phyloP scores from a whole-genome alignment of 1,140 invertebrate genomes.

The Carcinoscorpius rotundicauda region DNA sequence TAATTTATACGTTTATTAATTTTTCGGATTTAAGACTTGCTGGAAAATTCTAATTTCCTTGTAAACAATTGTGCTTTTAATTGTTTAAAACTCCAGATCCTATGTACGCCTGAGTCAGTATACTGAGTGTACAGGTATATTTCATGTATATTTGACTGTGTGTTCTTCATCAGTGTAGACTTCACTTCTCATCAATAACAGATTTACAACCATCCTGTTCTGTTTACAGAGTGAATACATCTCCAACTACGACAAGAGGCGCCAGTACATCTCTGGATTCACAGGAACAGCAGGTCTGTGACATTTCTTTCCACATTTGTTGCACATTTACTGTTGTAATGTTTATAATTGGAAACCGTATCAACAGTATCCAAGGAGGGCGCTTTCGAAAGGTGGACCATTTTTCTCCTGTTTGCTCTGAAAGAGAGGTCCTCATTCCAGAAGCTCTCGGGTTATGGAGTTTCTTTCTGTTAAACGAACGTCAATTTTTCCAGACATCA shows the following conservation, averaged over 20 bases:
- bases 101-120: too few species aligned
- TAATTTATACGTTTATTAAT: too few species aligned
- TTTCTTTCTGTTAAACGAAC: not conserved
- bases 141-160: too few species aligned
- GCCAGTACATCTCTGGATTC: conserved; percentile 74
- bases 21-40: too few species aligned
- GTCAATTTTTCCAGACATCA: not conserved
- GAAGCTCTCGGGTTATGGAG: not conserved
- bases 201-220: too few species aligned
- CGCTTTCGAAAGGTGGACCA: not conserved
- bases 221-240: conserved; percentile 68
- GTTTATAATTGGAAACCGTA: not conserved
- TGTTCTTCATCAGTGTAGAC: too few species aligned
- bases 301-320: not conserved
- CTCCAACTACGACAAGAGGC: conserved; percentile 60
- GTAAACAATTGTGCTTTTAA: too few species aligned
- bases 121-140: too few species aligned
- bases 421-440: not conserved
- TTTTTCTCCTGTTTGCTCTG: not conserved
- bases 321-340: not conserved
- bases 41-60: too few species aligned
- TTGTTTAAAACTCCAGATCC: too few species aligned
- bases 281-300: conserved; percentile 53
- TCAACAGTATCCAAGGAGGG: not conserved
- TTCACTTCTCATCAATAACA: too few species aligned